phyloP scores from a whole-genome alignment of 2,113 vertebrate species.

The Dicrurus megarhynchus region DNA sequence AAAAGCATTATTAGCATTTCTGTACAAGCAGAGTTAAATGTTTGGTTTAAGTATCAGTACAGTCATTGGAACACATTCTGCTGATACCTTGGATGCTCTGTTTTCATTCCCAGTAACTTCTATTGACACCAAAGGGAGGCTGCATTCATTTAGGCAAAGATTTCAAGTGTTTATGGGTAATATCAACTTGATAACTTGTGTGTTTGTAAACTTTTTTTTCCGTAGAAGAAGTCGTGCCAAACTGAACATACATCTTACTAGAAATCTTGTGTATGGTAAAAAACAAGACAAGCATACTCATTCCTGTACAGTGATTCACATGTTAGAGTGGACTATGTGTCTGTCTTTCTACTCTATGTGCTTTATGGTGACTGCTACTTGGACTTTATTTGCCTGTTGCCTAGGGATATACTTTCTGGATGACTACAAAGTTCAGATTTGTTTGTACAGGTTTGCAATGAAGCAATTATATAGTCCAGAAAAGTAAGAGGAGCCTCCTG shows the following conservation, averaged over 20 bases:
- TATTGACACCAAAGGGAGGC: background rate
- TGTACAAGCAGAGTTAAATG: background rate
- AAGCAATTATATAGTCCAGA: background rate
- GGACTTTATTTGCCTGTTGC: constrained; percentile 51
- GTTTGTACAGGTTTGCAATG: background rate
- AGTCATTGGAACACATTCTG: background rate
- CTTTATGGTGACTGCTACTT: constrained; percentile 24
- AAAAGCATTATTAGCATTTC: background rate
- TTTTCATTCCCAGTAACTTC: background rate
- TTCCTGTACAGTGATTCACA: constrained; percentile 37
- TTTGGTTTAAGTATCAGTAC: background rate
- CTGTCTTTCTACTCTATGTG: background rate
- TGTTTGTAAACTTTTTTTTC: background rate
- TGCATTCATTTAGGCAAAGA: background rate
- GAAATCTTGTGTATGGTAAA: background rate
- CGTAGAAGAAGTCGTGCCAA: background rate
- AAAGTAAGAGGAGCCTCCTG: background rate
- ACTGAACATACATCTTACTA: background rate
- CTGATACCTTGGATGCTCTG: background rate
- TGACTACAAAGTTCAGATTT: constrained; percentile 45
- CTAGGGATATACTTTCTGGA: constrained; percentile 43
- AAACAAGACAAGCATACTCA: background rate
- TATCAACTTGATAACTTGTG: background rate
- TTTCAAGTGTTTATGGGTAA: background rate
- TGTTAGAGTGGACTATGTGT: background rate